Percentiles rank a stretch among this genome's conserved stretches.
These are phyloP conservation scores for Tillus elongatus DNA, from an alignment of 2,888 invertebrate genomes.

Conservation along the genomic window DNA sequence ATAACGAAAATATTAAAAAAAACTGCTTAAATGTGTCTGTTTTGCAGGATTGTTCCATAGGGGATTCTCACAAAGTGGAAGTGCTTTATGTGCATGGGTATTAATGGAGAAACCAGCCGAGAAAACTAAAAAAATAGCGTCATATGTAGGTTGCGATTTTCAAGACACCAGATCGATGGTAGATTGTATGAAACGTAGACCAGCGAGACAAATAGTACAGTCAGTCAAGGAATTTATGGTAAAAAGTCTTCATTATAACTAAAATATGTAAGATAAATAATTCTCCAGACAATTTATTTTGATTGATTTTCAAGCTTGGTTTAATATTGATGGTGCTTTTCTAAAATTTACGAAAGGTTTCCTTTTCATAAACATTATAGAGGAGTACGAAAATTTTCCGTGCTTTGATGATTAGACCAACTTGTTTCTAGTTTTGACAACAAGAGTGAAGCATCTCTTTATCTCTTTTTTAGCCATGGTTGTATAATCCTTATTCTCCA, in stretches of 20 bases:
- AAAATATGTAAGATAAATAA: no score
- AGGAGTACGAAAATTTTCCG: no score
- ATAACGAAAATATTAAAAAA: no score
- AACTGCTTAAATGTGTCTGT: no score
- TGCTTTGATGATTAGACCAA: no score
- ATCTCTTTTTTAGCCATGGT: slow-evolving; percentile 43
- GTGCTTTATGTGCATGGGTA: slow-evolving; percentile 52
- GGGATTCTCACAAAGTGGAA: slow-evolving; percentile 63
- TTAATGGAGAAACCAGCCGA: slow-evolving; percentile 49
- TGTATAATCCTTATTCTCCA: slow-evolving; percentile 60
- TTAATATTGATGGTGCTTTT: no score
- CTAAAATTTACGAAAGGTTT: no score
- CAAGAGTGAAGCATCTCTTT: not conserved
- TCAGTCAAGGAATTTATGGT: slow-evolving; percentile 50
- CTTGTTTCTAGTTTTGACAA: slow-evolving; percentile 1
- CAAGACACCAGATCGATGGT: slow-evolving; percentile 47
- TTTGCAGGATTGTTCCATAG: slow-evolving; percentile 47
- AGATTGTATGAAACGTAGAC: slow-evolving; percentile 45
- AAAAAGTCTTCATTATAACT: slow-evolving; percentile 8
- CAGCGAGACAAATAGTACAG: slow-evolving; percentile 52
- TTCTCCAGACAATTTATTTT: no score
- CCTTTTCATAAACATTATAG: no score
- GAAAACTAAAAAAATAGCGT: slow-evolving; percentile 53
- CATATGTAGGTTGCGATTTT: slow-evolving; percentile 55
- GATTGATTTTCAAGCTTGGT: no score